Evolutionary conservation across 2,113 vertebrate genomes (phyloP), one percentile per base, ranked within the genome.

Genomic region (Tyrannus savana): DNA sequence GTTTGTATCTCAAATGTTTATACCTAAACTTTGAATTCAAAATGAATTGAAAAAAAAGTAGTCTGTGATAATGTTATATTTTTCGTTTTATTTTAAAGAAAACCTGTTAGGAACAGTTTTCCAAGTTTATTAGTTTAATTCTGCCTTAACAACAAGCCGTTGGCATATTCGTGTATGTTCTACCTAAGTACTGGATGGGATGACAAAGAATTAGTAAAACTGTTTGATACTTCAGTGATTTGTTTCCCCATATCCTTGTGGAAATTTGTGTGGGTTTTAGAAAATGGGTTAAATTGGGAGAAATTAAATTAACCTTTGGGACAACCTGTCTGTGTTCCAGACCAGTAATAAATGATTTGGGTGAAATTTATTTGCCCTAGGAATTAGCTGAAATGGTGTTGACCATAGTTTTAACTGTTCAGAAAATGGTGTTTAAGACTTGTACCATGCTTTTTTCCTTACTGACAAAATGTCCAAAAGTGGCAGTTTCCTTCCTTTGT

Each of bases 281-380:
- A 75, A 24, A 89, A n/a, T 1, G 3, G 84, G 31, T 66, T 82
- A 80, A 85, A 82, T 39, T 58, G 41, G 12, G 10, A 14, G 47
- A 86, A 80, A 94, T 89, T 53, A 92, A 93, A 71, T 93, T 84
- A 94, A 85, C 64, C 66, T 89, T 94, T 82, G 46, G 41, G n/a
- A 91, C 46, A 60, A 12, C n/a, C 60, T 87, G 39, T 85, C 46
- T 86, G n/a, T 91, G 64, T 87, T 78, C 47, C 58, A 72, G 53
- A 41, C 66, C 56, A 58, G 62, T 23, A 93, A 46, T 62, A 91
- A 95, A 95, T 95, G 17, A 87, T 82, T 82, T 46, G 6, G 35
- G 18, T 60, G 31, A 82, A 79, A 89, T 91, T 79, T 93, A 72
- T 84, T 93, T 95, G 25, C 31, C 64, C 22, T 73, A 68, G 10